Evolutionary conservation across 1,140 invertebrate genomes (phyloP).

Genomic region (Vanessa tameamea): DNA sequence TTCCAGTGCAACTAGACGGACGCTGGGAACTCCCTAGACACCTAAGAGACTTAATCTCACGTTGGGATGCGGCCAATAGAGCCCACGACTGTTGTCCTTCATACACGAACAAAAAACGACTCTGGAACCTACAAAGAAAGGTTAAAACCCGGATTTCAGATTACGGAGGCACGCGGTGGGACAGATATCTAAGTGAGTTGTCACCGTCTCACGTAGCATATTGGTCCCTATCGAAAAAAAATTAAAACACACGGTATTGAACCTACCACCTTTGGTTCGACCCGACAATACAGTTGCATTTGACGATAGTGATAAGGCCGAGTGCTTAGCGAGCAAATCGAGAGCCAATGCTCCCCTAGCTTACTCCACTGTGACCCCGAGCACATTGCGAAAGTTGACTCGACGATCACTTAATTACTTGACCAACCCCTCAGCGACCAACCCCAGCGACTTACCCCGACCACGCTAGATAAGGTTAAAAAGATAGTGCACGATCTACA

Average conservation of each 20-base stretch:
- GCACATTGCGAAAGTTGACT: neutral
- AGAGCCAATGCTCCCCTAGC: conserved; percentile 10
- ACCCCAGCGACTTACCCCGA: neutral
- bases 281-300: no score
- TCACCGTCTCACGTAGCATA: neutral
- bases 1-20: no score
- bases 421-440: neutral
- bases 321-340: conserved; percentile 3
- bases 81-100: no score
- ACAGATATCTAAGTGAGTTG: neutral
- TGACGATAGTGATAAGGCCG: conserved; percentile 18
- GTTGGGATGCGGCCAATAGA: no score
- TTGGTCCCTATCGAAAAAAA: neutral
- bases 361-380: neutral
- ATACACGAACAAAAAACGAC: no score
- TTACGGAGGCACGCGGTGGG: no score
- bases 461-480: neutral
- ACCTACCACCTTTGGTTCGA: no score
- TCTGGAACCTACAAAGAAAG: no score
- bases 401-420: neutral
- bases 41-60: no score
- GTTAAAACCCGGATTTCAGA: no score
- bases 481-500: no score
- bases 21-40: no score
- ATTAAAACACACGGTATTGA: neutral